Evolutionary conservation across 2,113 vertebrate species (phyloP), one percentile per base, ranked within the genome.

Genomic region (Eubucco bourcierii): DNA sequence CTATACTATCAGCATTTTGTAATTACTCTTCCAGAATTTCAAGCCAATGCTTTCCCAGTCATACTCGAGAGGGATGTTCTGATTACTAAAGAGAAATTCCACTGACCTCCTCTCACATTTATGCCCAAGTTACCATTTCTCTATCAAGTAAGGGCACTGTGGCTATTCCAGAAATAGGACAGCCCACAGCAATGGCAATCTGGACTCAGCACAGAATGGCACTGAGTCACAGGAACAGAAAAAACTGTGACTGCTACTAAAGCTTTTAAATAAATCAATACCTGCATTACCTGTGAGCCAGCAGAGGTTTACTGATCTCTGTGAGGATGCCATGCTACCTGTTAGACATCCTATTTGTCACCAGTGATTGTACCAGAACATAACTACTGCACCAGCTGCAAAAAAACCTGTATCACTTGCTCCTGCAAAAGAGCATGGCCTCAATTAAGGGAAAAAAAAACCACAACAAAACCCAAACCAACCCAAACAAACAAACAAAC

Each of bases 191-290:
- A 91, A 90, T 59, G 14, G 41, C 37, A 80, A 4, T 5, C 20
- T 59, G 71, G 44, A 64, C 55, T 81, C 63, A 80, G 68, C 10
- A 8, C 31, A 70, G 58, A 78, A 24, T 4, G 24, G 20, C 27
- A 53, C 25, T 58, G 64, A 61, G 8, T 41, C 65, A 52, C 65
- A 90, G 88, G 70, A 92, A 73, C 65, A 63, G 39, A 68, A 80
- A 68, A 88, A 84, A 68, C 84, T 80, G 52, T 66, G 75, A 44
- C 68, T 88, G 70, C 64, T 88, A 52, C 56, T 80, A 16, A 33
- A n/a, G 11, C 74, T 75, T 90, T 80, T 66, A 88, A 80, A 84
- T 88, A 88, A 88, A 90, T 77, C 84, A 92, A 67, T 65, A 10
- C 21, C 46, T 60, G 21, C 83, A 70, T 86, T 88, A 88, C 76